These are phyloP conservation scores for Hydrophis major DNA, from an alignment of 2,797 vertebrate species.

Conservation along the genomic window DNA sequence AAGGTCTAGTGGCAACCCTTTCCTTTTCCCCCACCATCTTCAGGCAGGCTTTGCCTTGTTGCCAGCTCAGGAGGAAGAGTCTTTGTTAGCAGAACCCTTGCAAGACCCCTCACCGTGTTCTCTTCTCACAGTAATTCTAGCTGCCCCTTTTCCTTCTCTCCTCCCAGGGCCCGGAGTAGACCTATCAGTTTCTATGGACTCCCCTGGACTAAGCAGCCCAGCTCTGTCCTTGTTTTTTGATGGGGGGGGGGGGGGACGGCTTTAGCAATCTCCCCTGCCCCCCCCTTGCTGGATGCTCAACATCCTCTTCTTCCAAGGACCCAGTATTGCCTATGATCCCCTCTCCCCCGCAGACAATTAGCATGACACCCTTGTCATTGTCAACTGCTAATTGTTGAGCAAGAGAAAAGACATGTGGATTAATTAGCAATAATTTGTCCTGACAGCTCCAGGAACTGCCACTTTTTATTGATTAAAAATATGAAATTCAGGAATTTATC, in stretches of 20 bases:
- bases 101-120: neutral
- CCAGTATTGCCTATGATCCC: conserved; percentile 50
- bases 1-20: neutral
- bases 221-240: neutral
- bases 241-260: too few relatives aligned
- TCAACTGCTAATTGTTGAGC: conserved; percentile 55
- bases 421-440: conserved; percentile 65
- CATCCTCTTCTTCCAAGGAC: neutral
- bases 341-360: conserved; percentile 65
- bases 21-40: neutral
- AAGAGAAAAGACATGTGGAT: conserved; percentile 45
- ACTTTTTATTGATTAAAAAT: neutral
- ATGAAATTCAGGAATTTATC: neutral
- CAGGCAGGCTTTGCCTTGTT: neutral
- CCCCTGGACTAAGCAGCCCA: neutral
- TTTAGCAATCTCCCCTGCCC: neutral
- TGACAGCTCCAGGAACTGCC: conserved; percentile 63
- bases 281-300: too few relatives aligned
- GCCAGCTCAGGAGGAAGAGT: neutral
- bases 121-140: neutral
- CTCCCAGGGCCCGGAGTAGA: neutral
- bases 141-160: neutral
- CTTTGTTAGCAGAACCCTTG: neutral
- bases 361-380: conserved; percentile 63
- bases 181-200: neutral